phyloP scores from a whole-genome alignment of 2,888 invertebrate genomes.

The Euzophera pinguis region DNA sequence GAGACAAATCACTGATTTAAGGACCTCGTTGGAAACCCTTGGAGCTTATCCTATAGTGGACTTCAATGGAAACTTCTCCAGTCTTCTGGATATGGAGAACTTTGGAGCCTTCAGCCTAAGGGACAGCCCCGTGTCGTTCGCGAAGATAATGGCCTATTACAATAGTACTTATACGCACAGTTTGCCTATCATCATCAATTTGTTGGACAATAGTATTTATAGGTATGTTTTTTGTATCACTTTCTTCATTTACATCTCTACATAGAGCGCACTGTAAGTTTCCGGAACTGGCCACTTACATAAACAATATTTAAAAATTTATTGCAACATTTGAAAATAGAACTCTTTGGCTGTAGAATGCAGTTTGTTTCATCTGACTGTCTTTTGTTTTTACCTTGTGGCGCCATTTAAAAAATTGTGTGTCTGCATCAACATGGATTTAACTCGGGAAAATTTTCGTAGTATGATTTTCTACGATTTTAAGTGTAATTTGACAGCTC shows the following conservation, averaged over 20 bases:
- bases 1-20: conserved; percentile 55
- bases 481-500: no score
- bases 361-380: no score
- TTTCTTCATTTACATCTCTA: neutral
- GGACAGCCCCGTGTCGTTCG: conserved; percentile 72
- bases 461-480: no score
- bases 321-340: no score
- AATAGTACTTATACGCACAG: conserved; percentile 91
- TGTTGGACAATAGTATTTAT: conserved; percentile 85
- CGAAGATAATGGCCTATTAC: conserved; percentile 82
- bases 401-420: no score
- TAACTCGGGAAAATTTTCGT: no score
- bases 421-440: no score
- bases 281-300: no score
- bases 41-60: conserved; percentile 66
- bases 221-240: conserved; percentile 60
- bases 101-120: conserved; percentile 84
- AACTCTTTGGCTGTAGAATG: no score
- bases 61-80: conserved; percentile 84
- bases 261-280: no score
- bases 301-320: no score
- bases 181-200: conserved; percentile 86
- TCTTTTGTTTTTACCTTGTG: no score
- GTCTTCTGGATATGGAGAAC: conserved; percentile 81
- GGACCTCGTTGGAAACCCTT: conserved; percentile 54